Conservation (phyloP, 2,113 vertebrate species). For the Chunga burmeisteri region DNA sequence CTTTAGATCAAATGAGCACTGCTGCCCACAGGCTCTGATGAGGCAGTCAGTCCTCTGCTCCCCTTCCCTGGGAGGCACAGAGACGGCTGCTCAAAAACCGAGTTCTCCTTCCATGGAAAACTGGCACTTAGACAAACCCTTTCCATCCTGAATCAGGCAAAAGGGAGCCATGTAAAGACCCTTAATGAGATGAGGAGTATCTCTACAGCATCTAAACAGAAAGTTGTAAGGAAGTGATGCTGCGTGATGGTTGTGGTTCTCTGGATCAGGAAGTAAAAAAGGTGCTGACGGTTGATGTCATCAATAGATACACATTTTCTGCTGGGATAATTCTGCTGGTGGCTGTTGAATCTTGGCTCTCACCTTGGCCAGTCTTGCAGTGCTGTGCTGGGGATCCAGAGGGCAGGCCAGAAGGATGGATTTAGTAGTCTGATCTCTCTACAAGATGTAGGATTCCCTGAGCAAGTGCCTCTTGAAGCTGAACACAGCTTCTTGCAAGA, state of each 20-base stretch:
- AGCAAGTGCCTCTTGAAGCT: background rate
- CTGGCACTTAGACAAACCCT: background rate
- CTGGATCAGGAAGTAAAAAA: background rate
- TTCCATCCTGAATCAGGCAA: background rate
- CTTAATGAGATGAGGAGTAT: background rate
- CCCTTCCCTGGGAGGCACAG: background rate
- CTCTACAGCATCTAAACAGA: background rate
- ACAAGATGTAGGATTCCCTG: background rate
- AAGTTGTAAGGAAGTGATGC: background rate
- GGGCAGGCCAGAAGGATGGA: background rate
- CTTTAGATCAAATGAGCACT: background rate
- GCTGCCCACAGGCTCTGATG: background rate
- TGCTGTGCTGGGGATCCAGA: background rate
- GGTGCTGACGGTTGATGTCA: background rate
- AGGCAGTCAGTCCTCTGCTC: background rate
- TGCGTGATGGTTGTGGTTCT: background rate
- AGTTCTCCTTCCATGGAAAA: background rate
- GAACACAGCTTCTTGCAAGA: background rate
- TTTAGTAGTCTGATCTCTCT: background rate
- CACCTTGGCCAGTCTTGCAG: accelerated
- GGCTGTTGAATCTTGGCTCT: background rate
- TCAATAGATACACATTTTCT: background rate
- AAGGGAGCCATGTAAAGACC: background rate
- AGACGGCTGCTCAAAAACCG: background rate
- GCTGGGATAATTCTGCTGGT: background rate